Evolutionary conservation across 1,140 invertebrate species (phyloP), one percentile per base, ranked within the genome.

Genomic region (Drosophila pseudoananassae): DNA sequence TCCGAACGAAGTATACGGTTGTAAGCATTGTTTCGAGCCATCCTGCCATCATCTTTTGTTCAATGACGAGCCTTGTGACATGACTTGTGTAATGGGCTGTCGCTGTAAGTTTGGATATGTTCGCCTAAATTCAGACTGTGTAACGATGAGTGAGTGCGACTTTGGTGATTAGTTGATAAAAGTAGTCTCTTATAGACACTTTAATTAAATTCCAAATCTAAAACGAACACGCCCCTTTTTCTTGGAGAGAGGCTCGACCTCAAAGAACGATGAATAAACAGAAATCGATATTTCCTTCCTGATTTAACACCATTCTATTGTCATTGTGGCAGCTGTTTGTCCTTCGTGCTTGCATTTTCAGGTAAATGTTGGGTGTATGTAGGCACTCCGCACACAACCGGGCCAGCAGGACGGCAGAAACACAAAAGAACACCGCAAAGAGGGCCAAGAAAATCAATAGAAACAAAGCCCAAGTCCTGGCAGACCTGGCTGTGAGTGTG

Each of bases 391-490:
- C 31, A 58, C 58, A 50, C 47, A 69, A 52, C n/a, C 50, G 29
- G 49, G 17, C 50, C 36, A 36, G 14, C 40, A 14, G 38, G 14
- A 38, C 23, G 14, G 31, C 23, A 54, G 43, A 46, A 29, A 50
- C 47, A 38, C 29, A 53, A 20, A 51, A 10, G 45, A 36, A 43
- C 8, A 12, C 36, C 46, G 63, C 64, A 65, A 65, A 40, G 23
- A 59, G 38, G 20, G 60, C 49, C 43, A 57, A 40, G 43, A 80
- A 84, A 84, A 84, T 85, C 81, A 84, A 84, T 84, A 83, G 59
- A 76, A 80, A 80, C 77, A 85, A 85, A 57, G 60, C 59, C 68
- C 73, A 78, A 74, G 73, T 43, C 59, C 38, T 15, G 50, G 2
- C 40, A 58, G 58, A 20, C 20, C 20, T 20, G 20, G 20, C 20